Evolutionary conservation across 92 coral and sea anemone species (phyloP).

Genomic region (Palythoa grandiflora): DNA sequence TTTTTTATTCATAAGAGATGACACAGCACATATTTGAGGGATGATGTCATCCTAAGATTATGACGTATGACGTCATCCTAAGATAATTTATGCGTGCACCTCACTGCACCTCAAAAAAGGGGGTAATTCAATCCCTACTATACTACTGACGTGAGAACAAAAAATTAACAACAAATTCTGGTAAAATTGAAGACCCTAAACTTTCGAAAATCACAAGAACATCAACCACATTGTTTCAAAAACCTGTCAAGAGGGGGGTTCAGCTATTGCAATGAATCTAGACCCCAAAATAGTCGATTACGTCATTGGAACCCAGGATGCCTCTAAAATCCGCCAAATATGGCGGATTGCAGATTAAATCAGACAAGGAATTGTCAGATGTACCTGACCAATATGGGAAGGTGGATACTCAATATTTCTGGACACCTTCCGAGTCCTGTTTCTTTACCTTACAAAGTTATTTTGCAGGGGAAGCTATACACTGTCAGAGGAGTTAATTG

Average conservation of each 20-base stretch:
- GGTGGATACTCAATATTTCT: neutral
- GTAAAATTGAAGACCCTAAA: neutral
- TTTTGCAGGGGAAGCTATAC: neutral
- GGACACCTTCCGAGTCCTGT: neutral
- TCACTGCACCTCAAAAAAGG: too few species aligned
- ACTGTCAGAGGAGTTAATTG: neutral
- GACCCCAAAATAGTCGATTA: neutral
- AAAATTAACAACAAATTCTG: neutral
- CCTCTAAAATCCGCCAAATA: neutral
- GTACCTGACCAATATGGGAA: neutral
- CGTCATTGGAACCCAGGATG: neutral
- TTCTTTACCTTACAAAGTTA: neutral
- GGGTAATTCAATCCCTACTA: too few species aligned
- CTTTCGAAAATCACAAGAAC: constrained; percentile 15
- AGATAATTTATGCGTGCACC: too few species aligned
- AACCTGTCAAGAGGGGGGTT: neutral
- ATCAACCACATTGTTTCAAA: neutral
- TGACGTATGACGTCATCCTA: too few species aligned
- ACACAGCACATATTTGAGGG: too few species aligned
- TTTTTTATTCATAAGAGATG: too few species aligned
- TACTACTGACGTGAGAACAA: neutral
- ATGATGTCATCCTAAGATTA: too few species aligned
- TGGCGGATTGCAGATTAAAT: neutral
- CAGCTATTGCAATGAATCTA: constrained; percentile 1
- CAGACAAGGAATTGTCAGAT: neutral